Conservation (phyloP, 2,113 vertebrate species). For the Anseranas semipalmata region DNA sequence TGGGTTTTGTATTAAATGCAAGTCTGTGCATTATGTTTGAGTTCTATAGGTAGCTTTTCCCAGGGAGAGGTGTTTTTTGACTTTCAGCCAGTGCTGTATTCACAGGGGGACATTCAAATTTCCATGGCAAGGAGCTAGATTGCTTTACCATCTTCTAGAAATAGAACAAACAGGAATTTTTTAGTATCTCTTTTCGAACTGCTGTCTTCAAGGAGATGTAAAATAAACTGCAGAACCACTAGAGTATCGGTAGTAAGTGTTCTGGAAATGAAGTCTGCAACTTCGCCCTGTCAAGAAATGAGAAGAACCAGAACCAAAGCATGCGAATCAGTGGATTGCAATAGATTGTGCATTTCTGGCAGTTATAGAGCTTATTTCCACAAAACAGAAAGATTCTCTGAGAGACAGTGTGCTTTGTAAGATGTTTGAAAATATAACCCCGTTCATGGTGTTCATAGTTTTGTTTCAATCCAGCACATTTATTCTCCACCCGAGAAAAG, state of each 20-base stretch:
- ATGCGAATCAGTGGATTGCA: rapidly evolving
- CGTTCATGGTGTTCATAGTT: background rate
- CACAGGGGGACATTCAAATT: background rate
- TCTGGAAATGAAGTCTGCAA: background rate
- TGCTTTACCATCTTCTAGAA: background rate
- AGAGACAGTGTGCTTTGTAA: background rate
- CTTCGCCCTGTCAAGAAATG: background rate
- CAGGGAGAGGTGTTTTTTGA: background rate
- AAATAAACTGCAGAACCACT: background rate
- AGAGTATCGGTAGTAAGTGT: background rate
- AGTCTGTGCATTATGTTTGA: background rate
- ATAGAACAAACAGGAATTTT: background rate
- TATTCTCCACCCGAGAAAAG: background rate
- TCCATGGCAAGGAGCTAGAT: background rate
- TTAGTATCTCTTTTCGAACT: background rate
- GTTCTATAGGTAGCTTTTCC: background rate
- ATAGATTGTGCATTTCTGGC: background rate
- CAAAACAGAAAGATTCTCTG: background rate
- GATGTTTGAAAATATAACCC: background rate
- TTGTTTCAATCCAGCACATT: background rate
- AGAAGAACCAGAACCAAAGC: background rate
- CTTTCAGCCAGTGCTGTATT: background rate
- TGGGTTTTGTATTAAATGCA: background rate
- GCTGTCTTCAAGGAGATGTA: background rate
- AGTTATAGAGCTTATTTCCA: background rate